Evolutionary conservation across 2,797 vertebrate genomes (phyloP).

Genomic region (Argya squamiceps): DNA sequence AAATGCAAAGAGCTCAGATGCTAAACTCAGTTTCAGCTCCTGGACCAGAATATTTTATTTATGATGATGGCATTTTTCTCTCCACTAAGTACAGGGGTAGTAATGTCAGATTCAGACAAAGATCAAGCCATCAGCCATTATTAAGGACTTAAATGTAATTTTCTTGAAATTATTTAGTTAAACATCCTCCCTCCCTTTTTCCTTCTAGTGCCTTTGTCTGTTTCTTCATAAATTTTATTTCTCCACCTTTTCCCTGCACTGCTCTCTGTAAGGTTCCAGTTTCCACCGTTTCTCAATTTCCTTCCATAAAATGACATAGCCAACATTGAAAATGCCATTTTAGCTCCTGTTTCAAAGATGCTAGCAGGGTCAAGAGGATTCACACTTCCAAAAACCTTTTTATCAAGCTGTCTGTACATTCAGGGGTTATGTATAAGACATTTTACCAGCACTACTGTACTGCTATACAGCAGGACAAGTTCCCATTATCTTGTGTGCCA

Average conservation of each 20-base stretch:
- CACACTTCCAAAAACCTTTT: background rate
- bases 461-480: background rate
- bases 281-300: background rate
- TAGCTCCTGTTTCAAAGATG: background rate
- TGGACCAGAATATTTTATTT: background rate
- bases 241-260: background rate
- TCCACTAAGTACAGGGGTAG: background rate
- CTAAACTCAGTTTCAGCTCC: background rate
- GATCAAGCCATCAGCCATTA: background rate
- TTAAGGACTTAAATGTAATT: background rate
- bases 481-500: background rate
- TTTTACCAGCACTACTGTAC: background rate
- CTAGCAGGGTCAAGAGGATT: background rate
- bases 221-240: background rate
- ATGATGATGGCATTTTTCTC: background rate
- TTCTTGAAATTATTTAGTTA: background rate
- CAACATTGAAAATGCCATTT: background rate
- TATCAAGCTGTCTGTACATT: background rate
- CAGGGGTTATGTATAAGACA: background rate
- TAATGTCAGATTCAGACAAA: background rate
- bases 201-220: background rate
- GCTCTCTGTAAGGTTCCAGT: background rate
- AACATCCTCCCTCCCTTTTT: background rate
- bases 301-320: background rate
- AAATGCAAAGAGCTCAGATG: background rate